Percentiles rank a stretch among this genome's conserved stretches.
phyloP scores from a whole-genome alignment of 2,113 vertebrate genomes.

The Dermatemys mawii region DNA sequence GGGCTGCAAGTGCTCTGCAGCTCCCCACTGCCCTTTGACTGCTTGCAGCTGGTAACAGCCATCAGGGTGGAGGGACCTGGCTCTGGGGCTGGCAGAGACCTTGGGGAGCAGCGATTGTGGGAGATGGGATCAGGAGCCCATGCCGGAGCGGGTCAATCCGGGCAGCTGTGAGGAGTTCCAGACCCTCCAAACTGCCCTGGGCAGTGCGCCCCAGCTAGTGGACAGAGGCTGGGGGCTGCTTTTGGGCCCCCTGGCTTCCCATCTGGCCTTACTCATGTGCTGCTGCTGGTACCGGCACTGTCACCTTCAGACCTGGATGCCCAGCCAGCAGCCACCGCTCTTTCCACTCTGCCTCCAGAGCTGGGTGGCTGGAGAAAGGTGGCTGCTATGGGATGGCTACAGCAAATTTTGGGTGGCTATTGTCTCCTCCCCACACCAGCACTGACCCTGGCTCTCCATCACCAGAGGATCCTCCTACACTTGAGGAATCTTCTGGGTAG shows the following conservation, averaged over 20 bases:
- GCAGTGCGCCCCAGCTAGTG: too few species aligned
- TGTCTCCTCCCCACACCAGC: too few species aligned
- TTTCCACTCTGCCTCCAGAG: too few species aligned
- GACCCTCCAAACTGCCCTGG: background rate
- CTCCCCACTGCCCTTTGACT: background rate
- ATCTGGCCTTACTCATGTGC: background rate
- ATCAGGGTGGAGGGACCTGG: background rate
- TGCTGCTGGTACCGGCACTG: too few species aligned
- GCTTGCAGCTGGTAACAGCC: background rate
- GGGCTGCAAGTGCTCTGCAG: background rate
- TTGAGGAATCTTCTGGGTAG: background rate
- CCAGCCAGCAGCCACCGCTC: too few species aligned
- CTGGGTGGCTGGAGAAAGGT: background rate
- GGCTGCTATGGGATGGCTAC: background rate
- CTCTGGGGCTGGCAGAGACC: background rate
- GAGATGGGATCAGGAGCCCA: background rate
- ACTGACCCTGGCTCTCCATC: background rate
- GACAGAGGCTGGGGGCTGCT: background rate
- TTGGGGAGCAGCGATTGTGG: background rate
- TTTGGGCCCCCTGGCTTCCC: background rate
- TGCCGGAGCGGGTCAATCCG: too few species aligned
- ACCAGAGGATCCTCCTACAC: background rate
- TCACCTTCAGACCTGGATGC: too few species aligned
- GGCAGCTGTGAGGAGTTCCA: background rate
- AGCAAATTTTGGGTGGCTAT: too few species aligned